phyloP scores from a whole-genome alignment of 2,888 invertebrate genomes.

The Rugalucina vietnamica region DNA sequence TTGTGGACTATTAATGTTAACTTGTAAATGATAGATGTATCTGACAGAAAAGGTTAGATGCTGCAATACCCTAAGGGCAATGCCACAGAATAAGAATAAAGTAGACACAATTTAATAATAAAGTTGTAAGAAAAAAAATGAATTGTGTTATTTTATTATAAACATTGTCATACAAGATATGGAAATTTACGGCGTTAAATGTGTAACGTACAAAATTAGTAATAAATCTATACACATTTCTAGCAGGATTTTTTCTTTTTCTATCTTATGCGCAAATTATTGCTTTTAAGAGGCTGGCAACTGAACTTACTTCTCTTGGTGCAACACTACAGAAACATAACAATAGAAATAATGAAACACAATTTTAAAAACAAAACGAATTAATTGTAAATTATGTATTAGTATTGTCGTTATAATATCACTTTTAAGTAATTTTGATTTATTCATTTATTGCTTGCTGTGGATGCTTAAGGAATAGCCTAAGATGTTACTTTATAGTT shows the following conservation, averaged over 20 bases:
- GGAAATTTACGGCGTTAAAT: too few species aligned
- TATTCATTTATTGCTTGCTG: neutral
- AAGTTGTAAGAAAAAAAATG: neutral
- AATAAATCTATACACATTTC: too few species aligned
- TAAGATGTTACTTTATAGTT: neutral
- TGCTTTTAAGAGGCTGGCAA: too few species aligned
- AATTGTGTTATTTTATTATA: too few species aligned
- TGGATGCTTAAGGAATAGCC: neutral
- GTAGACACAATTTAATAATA: constrained; percentile 1
- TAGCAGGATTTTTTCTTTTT: too few species aligned
- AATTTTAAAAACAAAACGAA: neutral
- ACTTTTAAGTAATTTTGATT: neutral
- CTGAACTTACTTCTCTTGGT: too few species aligned
- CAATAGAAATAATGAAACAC: neutral
- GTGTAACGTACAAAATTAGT: too few species aligned
- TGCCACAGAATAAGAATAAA: constrained; percentile 1
- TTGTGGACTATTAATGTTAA: neutral
- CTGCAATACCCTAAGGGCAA: neutral
- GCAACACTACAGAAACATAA: too few species aligned
- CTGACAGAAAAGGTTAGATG: neutral
- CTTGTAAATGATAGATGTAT: neutral
- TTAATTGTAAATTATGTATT: neutral
- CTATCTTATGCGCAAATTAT: too few species aligned
- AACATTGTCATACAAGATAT: too few species aligned
- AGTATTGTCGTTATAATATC: neutral